Conservation (phyloP, 2,888 invertebrate species). For the Ophioninae sp. region DNA sequence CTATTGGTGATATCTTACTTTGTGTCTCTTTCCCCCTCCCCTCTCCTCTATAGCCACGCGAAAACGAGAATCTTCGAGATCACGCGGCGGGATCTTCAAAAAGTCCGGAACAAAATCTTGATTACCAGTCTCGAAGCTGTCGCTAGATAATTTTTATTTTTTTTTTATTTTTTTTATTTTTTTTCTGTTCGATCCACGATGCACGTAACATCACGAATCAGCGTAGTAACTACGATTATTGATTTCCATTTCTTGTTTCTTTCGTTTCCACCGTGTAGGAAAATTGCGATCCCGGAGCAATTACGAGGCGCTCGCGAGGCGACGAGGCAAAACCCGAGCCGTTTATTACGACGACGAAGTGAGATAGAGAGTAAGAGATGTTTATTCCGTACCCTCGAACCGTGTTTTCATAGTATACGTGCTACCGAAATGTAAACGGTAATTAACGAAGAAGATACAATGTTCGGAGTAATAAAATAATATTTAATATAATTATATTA, state of each 20-base stretch:
- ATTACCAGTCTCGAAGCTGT: slow-evolving; percentile 22
- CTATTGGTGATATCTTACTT: not conserved
- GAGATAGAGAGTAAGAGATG: not conserved
- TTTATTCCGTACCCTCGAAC: too few relatives aligned
- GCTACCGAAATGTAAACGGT: too few relatives aligned
- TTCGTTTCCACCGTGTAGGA: not conserved
- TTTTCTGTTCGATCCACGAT: slow-evolving; percentile 35
- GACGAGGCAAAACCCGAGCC: slow-evolving; percentile 27
- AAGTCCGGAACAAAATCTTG: slow-evolving; percentile 16
- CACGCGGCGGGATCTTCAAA: slow-evolving; percentile 26
- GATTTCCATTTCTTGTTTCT: slow-evolving; percentile 7
- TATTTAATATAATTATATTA: too few relatives aligned
- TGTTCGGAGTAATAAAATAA: too few relatives aligned
- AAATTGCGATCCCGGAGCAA: slow-evolving; percentile 47
- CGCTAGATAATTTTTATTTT: slow-evolving; percentile 5
- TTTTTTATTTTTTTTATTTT: too few relatives aligned
- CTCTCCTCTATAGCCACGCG: not conserved
- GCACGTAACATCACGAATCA: slow-evolving; percentile 35
- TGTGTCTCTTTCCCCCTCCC: not conserved
- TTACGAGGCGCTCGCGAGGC: slow-evolving; percentile 31
- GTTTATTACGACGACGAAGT: slow-evolving; percentile 14
- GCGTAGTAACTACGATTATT: slow-evolving; percentile 22
- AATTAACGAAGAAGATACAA: too few relatives aligned
- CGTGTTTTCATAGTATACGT: too few relatives aligned
- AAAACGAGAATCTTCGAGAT: slow-evolving; percentile 15